Evolutionary conservation across 2,797 vertebrate genomes (phyloP).

Genomic region (Pipistrellus pygmaeus): DNA sequence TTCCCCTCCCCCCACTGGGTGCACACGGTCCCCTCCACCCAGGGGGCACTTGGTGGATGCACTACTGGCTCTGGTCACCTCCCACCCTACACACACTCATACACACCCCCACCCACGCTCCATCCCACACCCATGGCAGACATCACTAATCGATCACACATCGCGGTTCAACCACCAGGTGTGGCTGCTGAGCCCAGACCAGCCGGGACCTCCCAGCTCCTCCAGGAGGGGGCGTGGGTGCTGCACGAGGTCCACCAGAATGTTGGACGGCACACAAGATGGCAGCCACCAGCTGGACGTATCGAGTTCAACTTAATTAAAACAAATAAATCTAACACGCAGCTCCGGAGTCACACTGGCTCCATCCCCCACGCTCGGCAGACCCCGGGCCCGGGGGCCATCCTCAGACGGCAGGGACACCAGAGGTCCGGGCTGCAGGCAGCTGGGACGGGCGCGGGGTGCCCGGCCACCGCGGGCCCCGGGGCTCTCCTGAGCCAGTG

Average conservation of each 20-base stretch:
- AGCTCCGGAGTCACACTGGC: background rate
- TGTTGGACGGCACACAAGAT: accelerated
- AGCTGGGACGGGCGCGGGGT: accelerated
- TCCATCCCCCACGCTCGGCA: accelerated
- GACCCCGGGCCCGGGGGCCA: too few species aligned
- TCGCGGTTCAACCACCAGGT: accelerated
- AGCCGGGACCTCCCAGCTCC: background rate
- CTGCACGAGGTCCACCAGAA: background rate
- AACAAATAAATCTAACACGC: background rate
- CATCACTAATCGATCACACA: background rate
- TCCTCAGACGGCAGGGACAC: accelerated
- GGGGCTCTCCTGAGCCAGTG: too few species aligned
- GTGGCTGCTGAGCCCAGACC: too few species aligned
- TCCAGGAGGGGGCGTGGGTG: too few species aligned
- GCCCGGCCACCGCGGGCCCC: accelerated
- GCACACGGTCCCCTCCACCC: accelerated
- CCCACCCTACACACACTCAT: background rate
- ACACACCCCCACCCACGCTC: too few species aligned
- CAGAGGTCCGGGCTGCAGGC: too few species aligned
- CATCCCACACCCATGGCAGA: accelerated
- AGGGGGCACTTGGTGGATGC: background rate
- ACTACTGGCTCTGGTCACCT: accelerated
- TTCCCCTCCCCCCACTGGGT: accelerated
- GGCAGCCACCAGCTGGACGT: accelerated
- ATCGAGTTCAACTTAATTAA: accelerated